These are phyloP conservation scores for Tetranychus truncatus DNA, from an alignment of 2,888 invertebrate genomes.

Conservation along the genomic window DNA sequence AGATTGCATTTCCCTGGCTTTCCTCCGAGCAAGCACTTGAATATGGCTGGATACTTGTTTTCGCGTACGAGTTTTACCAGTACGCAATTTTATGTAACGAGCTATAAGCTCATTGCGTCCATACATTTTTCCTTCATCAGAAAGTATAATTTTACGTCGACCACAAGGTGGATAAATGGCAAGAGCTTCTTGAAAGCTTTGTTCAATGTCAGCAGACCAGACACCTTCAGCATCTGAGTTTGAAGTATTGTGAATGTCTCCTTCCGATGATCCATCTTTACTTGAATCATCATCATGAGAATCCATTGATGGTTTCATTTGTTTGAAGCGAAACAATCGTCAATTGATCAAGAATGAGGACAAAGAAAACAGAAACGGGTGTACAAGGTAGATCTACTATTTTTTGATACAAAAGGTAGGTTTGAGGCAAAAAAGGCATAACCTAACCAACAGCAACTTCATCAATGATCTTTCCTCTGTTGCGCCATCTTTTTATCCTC, in stretches of 20 bases:
- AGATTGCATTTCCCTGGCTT: constrained; percentile 91
- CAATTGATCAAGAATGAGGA: not conserved
- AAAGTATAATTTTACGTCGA: constrained; percentile 94
- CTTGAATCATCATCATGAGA: constrained; percentile 22
- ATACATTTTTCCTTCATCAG: constrained; percentile 99
- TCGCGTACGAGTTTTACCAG: constrained; percentile 96
- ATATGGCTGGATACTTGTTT: constrained; percentile 99
- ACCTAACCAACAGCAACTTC: no score
- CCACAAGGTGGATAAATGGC: constrained; percentile 99
- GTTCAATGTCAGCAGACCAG: constrained; percentile 99
- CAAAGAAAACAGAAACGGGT: no score
- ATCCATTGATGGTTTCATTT: constrained; percentile 10
- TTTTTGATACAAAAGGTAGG: no score
- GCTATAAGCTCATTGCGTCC: constrained; percentile 99
- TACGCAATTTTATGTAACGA: constrained; percentile 95
- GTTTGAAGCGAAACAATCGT: not conserved
- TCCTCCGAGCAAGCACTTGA: constrained; percentile 95
- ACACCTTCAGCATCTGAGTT: constrained; percentile 84
- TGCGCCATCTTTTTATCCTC: no score
- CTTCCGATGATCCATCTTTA: constrained; percentile 23
- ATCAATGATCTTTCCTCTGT: no score
- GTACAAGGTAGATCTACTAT: no score
- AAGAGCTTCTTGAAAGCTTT: constrained; percentile 98
- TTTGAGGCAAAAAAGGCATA: no score
- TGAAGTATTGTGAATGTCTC: constrained; percentile 21